Conservation (phyloP, 92 coral and sea anemone genomes). For the Zoanthus gigantus region DNA sequence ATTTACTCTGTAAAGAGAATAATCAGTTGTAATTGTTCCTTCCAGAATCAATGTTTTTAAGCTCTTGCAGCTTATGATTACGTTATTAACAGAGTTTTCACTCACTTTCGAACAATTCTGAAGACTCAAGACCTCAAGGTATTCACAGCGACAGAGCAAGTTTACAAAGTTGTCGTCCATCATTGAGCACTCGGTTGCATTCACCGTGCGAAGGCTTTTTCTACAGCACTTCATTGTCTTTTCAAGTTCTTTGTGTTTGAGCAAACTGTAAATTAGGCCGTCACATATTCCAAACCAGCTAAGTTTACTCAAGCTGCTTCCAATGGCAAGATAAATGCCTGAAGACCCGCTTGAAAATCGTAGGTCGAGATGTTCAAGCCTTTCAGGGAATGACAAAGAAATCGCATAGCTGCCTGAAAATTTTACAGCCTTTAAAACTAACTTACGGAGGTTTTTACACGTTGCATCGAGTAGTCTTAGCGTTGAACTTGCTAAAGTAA, state of each 20-base stretch:
- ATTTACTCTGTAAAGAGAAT: slow-evolving; percentile 9
- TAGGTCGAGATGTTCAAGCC: background rate
- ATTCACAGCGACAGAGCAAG: slow-evolving; percentile 5
- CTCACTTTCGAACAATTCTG: background rate
- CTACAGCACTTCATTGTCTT: background rate
- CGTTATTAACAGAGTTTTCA: background rate
- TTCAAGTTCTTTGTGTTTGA: slow-evolving; percentile 23
- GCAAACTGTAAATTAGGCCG: background rate
- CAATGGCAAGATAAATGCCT: background rate
- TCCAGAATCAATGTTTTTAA: slow-evolving; percentile 15
- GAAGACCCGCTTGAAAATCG: background rate
- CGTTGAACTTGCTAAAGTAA: background rate
- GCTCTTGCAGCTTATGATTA: background rate
- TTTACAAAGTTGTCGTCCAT: background rate
- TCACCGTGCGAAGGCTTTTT: background rate
- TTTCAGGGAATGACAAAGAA: background rate
- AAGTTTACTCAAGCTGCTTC: background rate
- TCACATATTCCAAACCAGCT: slow-evolving; percentile 22
- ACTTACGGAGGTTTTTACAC: slow-evolving; percentile 1
- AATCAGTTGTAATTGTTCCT: background rate
- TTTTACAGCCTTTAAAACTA: slow-evolving; percentile 4
- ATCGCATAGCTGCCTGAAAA: background rate
- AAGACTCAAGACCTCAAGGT: background rate
- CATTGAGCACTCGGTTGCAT: slow-evolving; percentile 4
- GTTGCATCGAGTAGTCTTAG: background rate